Evolutionary conservation across 2,888 invertebrate genomes (phyloP).

Genomic region (Cepaea hortensis): DNA sequence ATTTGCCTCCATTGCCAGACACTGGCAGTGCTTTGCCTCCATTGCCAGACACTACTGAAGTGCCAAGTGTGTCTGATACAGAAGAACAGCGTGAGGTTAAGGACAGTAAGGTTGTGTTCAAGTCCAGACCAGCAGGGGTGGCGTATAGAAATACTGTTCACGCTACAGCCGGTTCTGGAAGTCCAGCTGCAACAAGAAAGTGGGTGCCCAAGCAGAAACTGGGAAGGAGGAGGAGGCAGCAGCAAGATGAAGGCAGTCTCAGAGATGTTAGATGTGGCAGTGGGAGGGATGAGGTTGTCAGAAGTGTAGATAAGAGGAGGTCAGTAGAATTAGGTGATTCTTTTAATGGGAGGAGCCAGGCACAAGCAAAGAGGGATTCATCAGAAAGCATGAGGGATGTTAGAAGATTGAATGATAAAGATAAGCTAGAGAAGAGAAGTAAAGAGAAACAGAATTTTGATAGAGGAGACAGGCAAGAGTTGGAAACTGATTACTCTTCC

Average conservation of each 20-base stretch:
- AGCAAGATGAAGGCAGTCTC: background rate
- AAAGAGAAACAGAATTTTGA: background rate
- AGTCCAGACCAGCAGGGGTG: background rate
- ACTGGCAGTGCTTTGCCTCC: constrained; percentile 35
- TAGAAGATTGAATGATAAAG: background rate
- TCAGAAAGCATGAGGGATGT: background rate
- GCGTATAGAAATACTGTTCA: background rate
- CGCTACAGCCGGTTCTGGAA: no score
- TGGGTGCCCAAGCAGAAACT: constrained; percentile 35
- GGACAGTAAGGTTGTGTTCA: background rate
- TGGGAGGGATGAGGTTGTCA: background rate
- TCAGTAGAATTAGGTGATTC: background rate
- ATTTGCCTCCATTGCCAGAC: constrained; percentile 38
- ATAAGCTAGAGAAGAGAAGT: background rate
- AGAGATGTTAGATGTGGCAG: background rate
- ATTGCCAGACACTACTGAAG: constrained; percentile 43
- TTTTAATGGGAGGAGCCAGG: background rate
- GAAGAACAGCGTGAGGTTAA: constrained; percentile 1
- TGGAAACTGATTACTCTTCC: background rate
- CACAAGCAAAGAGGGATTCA: background rate
- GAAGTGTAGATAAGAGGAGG: background rate
- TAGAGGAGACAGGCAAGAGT: background rate
- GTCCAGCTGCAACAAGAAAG: background rate
- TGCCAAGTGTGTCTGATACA: constrained; percentile 40
- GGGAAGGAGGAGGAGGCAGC: background rate